Percentiles rank a stretch among this genome's conserved stretches.
Conservation (phyloP, 2,888 invertebrate genomes). For the Drosophila mulleri region DNA sequence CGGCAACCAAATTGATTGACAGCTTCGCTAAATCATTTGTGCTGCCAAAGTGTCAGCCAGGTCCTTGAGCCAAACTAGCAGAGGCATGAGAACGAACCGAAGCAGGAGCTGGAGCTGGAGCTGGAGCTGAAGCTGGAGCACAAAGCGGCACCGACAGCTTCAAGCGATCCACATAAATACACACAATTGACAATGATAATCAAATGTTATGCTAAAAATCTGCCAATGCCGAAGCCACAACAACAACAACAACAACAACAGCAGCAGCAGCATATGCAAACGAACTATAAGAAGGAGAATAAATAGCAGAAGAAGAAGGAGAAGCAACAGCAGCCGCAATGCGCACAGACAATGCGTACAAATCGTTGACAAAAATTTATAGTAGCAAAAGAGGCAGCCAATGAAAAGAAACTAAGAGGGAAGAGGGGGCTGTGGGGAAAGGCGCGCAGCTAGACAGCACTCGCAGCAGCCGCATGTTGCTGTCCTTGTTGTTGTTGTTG, state of each 20-base stretch:
- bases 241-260: conserved; percentile 4
- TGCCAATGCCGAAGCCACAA: conserved; percentile 34
- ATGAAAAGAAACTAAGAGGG: conserved; percentile 9
- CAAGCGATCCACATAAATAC: conserved; percentile 61
- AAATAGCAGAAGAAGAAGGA: conserved; percentile 6
- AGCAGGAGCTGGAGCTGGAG: conserved; percentile 6
- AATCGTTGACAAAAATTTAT: conserved; percentile 81
- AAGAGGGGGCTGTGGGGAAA: no score
- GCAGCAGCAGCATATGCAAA: conserved; percentile 8
- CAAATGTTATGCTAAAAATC: conserved; percentile 79
- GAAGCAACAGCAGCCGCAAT: conserved; percentile 26
- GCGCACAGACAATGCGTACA: conserved; percentile 75
- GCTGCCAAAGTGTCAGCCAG: conserved; percentile 63
- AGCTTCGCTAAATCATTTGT: conserved; percentile 75
- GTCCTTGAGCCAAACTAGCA: conserved; percentile 34
- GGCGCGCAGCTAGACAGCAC: conserved; percentile 40
- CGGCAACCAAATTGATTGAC: conserved; percentile 67
- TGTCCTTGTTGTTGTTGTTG: conserved; percentile 23
- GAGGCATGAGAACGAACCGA: conserved; percentile 17
- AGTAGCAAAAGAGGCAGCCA: conserved; percentile 64
- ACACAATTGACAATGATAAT: conserved; percentile 78
- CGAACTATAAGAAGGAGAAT: conserved; percentile 1
- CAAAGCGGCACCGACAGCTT: conserved; percentile 65
- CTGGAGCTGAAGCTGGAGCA: conserved; percentile 22
- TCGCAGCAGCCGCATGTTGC: conserved; percentile 24